phyloP scores from a whole-genome alignment of 2,797 vertebrate genomes.

The Nyctibius grandis region DNA sequence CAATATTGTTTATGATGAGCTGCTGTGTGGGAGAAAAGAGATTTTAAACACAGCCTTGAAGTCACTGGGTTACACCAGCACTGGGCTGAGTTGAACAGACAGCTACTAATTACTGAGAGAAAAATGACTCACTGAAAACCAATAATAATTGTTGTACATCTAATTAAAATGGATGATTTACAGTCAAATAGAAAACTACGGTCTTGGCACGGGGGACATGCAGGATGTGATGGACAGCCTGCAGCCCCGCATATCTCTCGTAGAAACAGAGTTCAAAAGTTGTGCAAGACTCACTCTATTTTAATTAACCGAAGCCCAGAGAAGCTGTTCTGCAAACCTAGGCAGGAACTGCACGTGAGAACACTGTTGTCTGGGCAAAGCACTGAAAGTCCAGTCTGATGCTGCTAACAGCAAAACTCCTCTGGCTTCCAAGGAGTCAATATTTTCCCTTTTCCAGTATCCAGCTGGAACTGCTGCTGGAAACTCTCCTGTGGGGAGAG shows the following conservation, averaged over 20 bases:
- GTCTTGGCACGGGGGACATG: not conserved
- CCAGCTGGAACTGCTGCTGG: not conserved
- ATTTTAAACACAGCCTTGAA: slow-evolving; percentile 24
- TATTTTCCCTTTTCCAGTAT: not conserved
- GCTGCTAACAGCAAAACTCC: not conserved
- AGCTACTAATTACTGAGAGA: slow-evolving; percentile 46
- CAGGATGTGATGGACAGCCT: not conserved
- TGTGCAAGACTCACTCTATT: not conserved
- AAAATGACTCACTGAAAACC: slow-evolving; percentile 38
- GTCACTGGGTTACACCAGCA: slow-evolving; percentile 5
- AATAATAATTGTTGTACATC: slow-evolving; percentile 29
- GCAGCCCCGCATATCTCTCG: not conserved
- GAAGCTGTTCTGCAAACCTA: not conserved
- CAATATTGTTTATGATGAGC: not conserved
- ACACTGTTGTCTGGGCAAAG: not conserved
- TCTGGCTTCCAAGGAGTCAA: not conserved
- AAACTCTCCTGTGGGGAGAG: not conserved
- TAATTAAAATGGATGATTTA: slow-evolving; percentile 30
- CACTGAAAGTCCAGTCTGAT: not conserved
- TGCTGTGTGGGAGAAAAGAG: not conserved
- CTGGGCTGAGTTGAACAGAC: slow-evolving; percentile 19
- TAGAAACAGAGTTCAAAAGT: slow-evolving; percentile 3
- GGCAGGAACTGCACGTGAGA: not conserved
- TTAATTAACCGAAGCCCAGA: not conserved
- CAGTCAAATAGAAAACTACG: slow-evolving; percentile 14